Evolutionary conservation across 2,888 invertebrate species (phyloP).

Genomic region (Metacarcinus magister): DNA sequence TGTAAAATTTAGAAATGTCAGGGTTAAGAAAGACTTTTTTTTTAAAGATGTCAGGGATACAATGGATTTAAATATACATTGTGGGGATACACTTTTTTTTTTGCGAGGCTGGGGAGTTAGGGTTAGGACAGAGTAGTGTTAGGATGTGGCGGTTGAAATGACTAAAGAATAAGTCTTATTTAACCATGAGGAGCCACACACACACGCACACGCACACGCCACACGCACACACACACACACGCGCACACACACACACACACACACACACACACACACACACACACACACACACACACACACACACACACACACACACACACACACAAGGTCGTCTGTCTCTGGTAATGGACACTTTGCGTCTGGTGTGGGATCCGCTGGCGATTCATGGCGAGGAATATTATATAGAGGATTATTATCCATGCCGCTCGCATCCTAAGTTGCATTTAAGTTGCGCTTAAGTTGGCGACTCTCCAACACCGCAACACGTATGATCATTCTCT

Average conservation of each 20-base stretch:
- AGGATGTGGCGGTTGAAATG: neutral
- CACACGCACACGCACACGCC: neutral
- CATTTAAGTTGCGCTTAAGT: constrained; percentile 28
- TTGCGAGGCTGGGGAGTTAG: neutral
- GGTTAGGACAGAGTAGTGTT: neutral
- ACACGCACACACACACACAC: constrained; percentile 43
- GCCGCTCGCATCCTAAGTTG: constrained; percentile 50
- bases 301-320: constrained; percentile 51
- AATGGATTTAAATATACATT: neutral
- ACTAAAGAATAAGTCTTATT: neutral
- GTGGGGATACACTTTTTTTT: neutral
- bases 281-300: constrained; percentile 43
- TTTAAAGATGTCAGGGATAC: neutral
- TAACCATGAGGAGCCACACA: constrained; percentile 3
- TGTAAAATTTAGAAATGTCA: neutral
- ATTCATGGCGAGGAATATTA: constrained; percentile 62
- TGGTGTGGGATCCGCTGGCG: constrained; percentile 29
- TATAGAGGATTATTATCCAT: constrained; percentile 62
- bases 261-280: constrained; percentile 65
- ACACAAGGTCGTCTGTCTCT: neutral
- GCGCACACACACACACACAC: constrained; percentile 62
- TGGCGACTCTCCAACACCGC: constrained; percentile 14
- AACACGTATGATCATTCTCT: constrained; percentile 27
- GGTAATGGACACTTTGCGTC: constrained; percentile 65
- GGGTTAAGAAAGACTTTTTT: neutral